These are phyloP conservation scores for Manis crassicaudata DNA, from an alignment of 2,797 vertebrate genomes.

Conservation along the genomic window DNA sequence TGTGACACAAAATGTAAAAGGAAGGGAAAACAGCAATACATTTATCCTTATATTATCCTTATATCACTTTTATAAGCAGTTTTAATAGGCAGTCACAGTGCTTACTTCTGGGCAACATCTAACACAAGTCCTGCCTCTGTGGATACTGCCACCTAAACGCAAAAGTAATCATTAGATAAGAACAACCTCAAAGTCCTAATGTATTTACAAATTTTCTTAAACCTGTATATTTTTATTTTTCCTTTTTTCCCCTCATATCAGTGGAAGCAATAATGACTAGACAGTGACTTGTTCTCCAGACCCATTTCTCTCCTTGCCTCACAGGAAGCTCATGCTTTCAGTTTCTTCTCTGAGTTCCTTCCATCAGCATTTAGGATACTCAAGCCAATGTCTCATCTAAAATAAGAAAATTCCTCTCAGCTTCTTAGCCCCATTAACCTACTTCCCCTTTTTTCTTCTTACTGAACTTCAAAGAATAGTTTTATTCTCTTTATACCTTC, in stretches of 20 bases:
- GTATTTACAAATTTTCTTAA: not conserved
- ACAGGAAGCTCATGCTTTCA: not conserved
- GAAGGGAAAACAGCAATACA: not conserved
- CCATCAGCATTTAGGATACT: not conserved
- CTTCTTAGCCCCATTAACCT: not conserved
- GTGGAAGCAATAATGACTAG: not conserved
- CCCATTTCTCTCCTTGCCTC: not conserved
- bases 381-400: not conserved
- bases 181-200: not conserved
- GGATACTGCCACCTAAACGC: not conserved
- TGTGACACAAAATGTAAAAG: not conserved
- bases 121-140: not conserved
- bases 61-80: not conserved
- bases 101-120: not conserved
- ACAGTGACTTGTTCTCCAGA: not conserved
- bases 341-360: not conserved
- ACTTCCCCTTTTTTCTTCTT: not conserved
- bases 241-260: not conserved
- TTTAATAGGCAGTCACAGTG: not conserved
- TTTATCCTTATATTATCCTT: not conserved
- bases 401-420: not conserved
- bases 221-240: not conserved
- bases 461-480: not conserved
- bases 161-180: not conserved
- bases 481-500: not conserved